Base-by-base conservation (phyloP, 2,113 vertebrate species). In the Benitochromis conjunctus region DNA sequence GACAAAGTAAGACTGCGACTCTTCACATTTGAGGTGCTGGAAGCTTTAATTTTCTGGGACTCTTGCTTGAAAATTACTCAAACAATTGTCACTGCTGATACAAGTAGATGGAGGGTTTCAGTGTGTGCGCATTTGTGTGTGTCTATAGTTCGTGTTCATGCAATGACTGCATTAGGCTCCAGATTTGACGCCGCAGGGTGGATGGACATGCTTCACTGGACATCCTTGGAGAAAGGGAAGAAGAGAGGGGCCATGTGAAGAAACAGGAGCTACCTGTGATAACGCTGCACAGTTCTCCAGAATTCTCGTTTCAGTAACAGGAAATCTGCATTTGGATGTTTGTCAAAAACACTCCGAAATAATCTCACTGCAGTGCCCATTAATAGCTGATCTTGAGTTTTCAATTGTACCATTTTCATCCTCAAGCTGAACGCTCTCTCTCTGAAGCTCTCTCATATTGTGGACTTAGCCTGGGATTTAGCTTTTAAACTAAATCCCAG, bases 101-200 rank as follows among this genome's bases (percentile, higher is more conserved):
- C 19, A 60, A 2, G 19, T 57, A 69, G 79, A 83, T 64, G 16
- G 16, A 56, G 6, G 29, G 16, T 57, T 46, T 64, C 8, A 56
- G 9, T 85, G n/a, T 74, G 31, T 26, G n/a, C 41, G 3, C 19
- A n/a, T 51, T 51, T 51, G 26, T 76, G 43, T 54, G 53, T 51
- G 69, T 31, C 16, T 88, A 41, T 78, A 80, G 46, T 66, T 46
- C 16, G 18, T 78, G 62, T 8, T 57, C 66, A 81, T 83, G 57
- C 88, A 92, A n/a, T 84, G 89, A 88, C 36, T 53, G 87, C 74
- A 83, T 88, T 51, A 48, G 64, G 54, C 71, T 89, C 88, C 88
- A 91, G 93, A 91, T 93, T 93, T 93, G 86, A 81, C 93, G 0
- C 94, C 82, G 51, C 91, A 91, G 91, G 89, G 82, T 46, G 79